A percentile compares a stretch with the other conserved stretches of the same genome.
Evolutionary conservation across 2,888 invertebrate genomes (phyloP).

Genomic region (Chrysodeixis includens): DNA sequence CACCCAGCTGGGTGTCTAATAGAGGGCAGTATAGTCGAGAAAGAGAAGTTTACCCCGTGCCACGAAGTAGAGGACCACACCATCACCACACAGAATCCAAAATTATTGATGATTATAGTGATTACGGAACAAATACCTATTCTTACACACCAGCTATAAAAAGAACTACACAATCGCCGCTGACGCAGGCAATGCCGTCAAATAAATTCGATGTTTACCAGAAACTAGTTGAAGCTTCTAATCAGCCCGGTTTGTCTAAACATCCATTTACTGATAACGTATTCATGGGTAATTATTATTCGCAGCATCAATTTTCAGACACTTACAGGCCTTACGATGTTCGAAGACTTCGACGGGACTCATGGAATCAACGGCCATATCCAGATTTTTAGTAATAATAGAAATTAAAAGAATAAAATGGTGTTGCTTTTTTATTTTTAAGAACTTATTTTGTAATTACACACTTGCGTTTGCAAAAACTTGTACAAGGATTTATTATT

Average conservation of each 20-base stretch:
- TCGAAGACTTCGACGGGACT: slow-evolving; percentile 19
- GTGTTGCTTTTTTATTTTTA: background rate
- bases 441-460: no score
- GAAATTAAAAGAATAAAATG: background rate
- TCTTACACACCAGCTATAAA: slow-evolving; percentile 34
- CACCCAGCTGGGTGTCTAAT: slow-evolving; percentile 30
- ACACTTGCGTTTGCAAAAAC: no score
- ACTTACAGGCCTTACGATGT: slow-evolving; percentile 22
- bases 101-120: slow-evolving; percentile 42
- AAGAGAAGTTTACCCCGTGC: background rate
- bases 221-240: slow-evolving; percentile 44
- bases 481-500: no score
- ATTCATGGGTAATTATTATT: slow-evolving; percentile 17
- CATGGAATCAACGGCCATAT: slow-evolving; percentile 15
- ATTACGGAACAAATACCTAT: slow-evolving; percentile 43
- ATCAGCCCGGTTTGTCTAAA: slow-evolving; percentile 30
- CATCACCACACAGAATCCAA: slow-evolving; percentile 24
- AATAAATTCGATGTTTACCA: slow-evolving; percentile 41
- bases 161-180: slow-evolving; percentile 27
- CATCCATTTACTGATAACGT: slow-evolving; percentile 22
- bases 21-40: slow-evolving; percentile 18
- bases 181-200: slow-evolving; percentile 27
- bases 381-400: slow-evolving; percentile 14
- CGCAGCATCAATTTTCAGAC: slow-evolving; percentile 21
- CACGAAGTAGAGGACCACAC: slow-evolving; percentile 4